Percentiles rank a stretch among this genome's conserved stretches.
These are phyloP conservation scores for Horisme vitalbata DNA, from an alignment of 2,888 invertebrate genomes.

Conservation along the genomic window DNA sequence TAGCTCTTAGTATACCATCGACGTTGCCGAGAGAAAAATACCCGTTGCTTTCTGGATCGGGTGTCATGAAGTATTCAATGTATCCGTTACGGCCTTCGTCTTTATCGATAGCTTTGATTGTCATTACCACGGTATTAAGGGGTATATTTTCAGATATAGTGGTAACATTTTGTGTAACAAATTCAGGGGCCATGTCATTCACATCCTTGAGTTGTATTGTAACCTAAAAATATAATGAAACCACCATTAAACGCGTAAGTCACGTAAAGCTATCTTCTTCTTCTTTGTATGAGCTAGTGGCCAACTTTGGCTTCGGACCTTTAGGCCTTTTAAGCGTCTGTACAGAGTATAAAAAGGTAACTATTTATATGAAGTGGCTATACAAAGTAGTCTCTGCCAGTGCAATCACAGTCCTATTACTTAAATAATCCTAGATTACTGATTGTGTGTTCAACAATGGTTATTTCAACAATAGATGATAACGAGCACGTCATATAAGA, in stretches of 20 bases:
- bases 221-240: constrained; percentile 82
- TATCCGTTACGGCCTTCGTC: constrained; percentile 96
- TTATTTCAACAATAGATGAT: constrained; percentile 48
- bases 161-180: constrained; percentile 90
- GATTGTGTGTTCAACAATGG: constrained; percentile 52
- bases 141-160: constrained; percentile 93
- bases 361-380: neutral
- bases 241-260: constrained; percentile 29
- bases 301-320: no score
- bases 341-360: no score
- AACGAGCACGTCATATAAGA: constrained; percentile 44
- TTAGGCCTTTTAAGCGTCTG: no score
- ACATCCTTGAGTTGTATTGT: constrained; percentile 94
- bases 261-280: no score
- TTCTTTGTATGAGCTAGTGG: no score
- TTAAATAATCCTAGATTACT: constrained; percentile 27
- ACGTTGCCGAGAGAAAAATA: constrained; percentile 92
- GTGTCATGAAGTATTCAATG: constrained; percentile 92
- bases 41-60: constrained; percentile 84
- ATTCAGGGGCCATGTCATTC: constrained; percentile 95
- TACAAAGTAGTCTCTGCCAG: neutral
- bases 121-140: constrained; percentile 93
- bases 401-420: constrained; percentile 24
- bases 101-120: constrained; percentile 93
- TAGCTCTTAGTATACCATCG: constrained; percentile 93